Conservation (phyloP, 2,797 vertebrate species). For the Dendrocincla tyrannina region DNA sequence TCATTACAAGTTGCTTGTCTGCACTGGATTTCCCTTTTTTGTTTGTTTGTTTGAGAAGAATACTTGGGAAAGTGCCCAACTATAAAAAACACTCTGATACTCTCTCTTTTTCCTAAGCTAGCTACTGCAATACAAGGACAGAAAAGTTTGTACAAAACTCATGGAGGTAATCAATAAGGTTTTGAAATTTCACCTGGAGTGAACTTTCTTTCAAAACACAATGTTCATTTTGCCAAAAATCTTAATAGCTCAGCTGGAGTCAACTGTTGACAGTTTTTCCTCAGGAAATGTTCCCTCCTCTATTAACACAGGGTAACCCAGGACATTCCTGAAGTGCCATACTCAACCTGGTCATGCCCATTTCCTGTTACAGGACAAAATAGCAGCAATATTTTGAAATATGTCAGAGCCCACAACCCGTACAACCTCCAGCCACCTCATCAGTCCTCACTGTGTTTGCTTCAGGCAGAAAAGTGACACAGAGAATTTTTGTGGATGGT, state of each 20-base stretch:
- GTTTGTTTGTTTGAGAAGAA: neutral
- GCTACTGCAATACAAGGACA: accelerated
- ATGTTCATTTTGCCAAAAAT: neutral
- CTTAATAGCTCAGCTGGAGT: neutral
- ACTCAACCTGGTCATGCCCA: neutral
- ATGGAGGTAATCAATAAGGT: neutral
- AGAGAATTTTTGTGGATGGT: neutral
- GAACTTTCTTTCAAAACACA: neutral
- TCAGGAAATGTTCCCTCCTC: neutral
- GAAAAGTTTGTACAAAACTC: neutral
- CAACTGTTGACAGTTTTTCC: neutral
- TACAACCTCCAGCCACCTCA: neutral
- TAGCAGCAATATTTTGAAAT: neutral
- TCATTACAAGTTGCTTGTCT: neutral
- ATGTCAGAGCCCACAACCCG: neutral
- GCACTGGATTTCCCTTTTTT: neutral
- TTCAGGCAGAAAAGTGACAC: neutral
- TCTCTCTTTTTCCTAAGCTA: neutral
- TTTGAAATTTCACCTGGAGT: neutral
- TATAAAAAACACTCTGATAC: neutral
- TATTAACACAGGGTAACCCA: neutral
- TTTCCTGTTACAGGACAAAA: neutral
- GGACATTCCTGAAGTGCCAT: neutral
- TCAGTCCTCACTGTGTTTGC: neutral
- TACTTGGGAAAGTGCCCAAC: neutral